Evolutionary conservation across 2,888 invertebrate species (phyloP), one percentile per base, ranked within the genome.

Genomic region (Serrognathus titanus): DNA sequence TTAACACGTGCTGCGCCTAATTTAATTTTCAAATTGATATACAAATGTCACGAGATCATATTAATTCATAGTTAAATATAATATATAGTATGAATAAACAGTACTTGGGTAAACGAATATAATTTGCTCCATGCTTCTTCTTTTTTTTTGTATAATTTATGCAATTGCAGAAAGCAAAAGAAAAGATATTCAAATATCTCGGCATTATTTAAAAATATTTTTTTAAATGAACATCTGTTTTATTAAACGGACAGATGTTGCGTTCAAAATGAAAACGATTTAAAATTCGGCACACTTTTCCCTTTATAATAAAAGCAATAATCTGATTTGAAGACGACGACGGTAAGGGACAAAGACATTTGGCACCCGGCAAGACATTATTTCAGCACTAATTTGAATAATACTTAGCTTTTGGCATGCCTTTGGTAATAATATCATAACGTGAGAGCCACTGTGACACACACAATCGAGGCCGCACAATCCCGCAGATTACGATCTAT

Each of bases 401-500:
- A 60, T 57, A 57, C 48, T 47, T 55, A 58, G 56, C 61, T 56
- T 62, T 60, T 60, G 53, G 58, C 57, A 54, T 60, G 56, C 52
- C 52, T 48, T 41, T 54, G 16, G 51, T 57, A 57, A 55, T 59
- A 62, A 62, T 60, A 57, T 60, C 53, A 50, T 62, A 62, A 58
- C 56, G 60, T 48, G 53, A 40, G 49, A 55, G 58, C 56, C 60
- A 48, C 53, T 59, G 53, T 48, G 54, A 52, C 58, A 53, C 52
- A 52, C 58, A 53, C 52, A 62, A 62, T 59, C 53, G 57, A 51
- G 56, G 49, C 54, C 56, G 56, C 57, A 53, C 51, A 54, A 52
- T 54, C 47, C 53, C 60, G 24, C 53, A 60, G 63, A 65, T 65
- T 62, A 62, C 53, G 58, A 63, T 65, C 63, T 62, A 63, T 65